phyloP scores from a whole-genome alignment of 1,140 invertebrate species.

The Cotesia typhae region DNA sequence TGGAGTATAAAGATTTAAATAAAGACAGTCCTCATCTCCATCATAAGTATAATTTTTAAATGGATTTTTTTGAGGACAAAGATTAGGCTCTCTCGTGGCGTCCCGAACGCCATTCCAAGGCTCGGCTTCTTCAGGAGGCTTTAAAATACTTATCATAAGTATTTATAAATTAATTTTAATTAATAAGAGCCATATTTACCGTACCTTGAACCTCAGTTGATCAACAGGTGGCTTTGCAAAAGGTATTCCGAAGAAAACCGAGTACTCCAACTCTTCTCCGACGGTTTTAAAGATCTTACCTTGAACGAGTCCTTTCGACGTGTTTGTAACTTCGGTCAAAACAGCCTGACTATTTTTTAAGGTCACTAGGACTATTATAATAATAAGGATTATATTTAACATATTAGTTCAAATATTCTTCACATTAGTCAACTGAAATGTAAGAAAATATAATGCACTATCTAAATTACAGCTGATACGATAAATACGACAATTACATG shows the following conservation, averaged over 20 bases:
- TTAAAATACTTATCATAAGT: too few species aligned
- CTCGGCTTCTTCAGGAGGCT: conserved; percentile 40
- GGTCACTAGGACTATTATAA: too few species aligned
- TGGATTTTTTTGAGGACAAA: conserved; percentile 40
- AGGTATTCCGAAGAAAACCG: conserved; percentile 51
- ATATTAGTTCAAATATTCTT: too few species aligned
- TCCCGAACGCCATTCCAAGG: conserved; percentile 38
- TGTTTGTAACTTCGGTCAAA: background rate
- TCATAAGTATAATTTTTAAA: background rate
- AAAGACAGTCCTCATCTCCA: conserved; percentile 73
- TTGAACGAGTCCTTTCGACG: conserved; percentile 32
- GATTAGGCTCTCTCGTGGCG: conserved; percentile 34
- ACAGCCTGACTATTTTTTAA: too few species aligned
- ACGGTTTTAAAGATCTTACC: conserved; percentile 41
- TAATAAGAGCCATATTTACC: background rate
- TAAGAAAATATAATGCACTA: too few species aligned
- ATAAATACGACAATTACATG: too few species aligned
- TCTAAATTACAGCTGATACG: too few species aligned
- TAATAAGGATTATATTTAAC: too few species aligned
- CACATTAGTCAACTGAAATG: too few species aligned
- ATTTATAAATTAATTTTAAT: conserved; percentile 10
- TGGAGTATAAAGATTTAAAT: conserved; percentile 73
- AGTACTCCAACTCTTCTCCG: conserved; percentile 38
- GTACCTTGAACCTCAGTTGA: conserved; percentile 45
- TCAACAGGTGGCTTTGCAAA: conserved; percentile 47